Conservation (phyloP, 2,113 vertebrate genomes). For the Rostratula benghalensis region DNA sequence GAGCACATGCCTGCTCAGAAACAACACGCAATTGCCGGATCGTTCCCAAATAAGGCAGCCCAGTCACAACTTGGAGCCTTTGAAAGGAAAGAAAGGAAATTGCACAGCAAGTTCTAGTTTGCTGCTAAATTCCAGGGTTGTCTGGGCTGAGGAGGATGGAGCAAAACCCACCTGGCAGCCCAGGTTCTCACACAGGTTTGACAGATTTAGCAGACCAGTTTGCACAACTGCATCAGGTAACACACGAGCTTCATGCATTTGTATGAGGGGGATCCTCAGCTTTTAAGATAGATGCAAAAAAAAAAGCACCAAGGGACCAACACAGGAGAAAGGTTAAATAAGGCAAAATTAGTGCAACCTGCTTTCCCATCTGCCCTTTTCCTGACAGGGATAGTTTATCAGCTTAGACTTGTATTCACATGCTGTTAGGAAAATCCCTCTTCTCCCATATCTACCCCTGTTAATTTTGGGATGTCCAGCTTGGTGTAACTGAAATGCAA, state of each 20-base stretch:
- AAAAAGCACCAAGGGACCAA: not conserved
- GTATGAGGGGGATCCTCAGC: not conserved
- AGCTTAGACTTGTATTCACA: not conserved
- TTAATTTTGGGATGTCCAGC: not conserved
- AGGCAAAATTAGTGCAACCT: not conserved
- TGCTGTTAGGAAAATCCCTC: not conserved
- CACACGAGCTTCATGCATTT: not conserved
- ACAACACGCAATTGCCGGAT: accelerated
- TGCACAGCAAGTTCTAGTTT: not conserved
- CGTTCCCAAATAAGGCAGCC: not conserved
- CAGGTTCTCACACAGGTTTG: not conserved
- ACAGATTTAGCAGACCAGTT: not conserved
- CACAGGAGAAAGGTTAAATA: not conserved
- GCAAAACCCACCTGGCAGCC: not conserved
- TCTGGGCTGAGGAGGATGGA: not conserved
- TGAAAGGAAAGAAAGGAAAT: not conserved
- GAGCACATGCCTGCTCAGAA: not conserved
- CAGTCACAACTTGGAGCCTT: not conserved
- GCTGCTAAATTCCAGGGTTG: not conserved
- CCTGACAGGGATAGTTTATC: not conserved
- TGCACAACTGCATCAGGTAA: not conserved
- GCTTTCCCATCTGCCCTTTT: not conserved
- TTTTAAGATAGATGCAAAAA: not conserved
- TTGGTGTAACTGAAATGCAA: not conserved
- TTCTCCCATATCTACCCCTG: accelerated